Percentiles rank a stretch among this genome's conserved stretches.
phyloP scores from a whole-genome alignment of 2,888 invertebrate species.

The Harmothoe impar region DNA sequence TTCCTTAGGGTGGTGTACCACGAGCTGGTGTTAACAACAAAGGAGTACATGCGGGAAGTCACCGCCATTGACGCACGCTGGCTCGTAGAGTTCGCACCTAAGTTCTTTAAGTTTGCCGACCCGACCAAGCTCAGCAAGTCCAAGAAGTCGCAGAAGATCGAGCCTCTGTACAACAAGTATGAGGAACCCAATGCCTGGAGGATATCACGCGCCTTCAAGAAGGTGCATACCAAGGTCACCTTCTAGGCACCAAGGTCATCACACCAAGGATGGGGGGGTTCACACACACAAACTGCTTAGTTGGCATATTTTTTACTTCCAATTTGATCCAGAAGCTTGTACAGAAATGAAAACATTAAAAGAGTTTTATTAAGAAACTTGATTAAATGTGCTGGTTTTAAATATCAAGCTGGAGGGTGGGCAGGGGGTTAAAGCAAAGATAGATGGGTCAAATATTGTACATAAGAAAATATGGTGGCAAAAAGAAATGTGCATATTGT shows the following conservation, averaged over 20 bases:
- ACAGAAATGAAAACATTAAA: no score
- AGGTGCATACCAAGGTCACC: slow-evolving; percentile 83
- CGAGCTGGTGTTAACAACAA: slow-evolving; percentile 98
- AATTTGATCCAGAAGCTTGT: no score
- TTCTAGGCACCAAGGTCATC: no score
- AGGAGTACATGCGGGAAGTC: slow-evolving; percentile 99
- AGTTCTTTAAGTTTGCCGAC: slow-evolving; percentile 99
- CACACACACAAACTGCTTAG: background rate
- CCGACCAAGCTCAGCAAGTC: slow-evolving; percentile 99
- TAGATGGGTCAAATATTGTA: no score
- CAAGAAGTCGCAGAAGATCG: slow-evolving; percentile 98
- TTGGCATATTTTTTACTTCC: no score
- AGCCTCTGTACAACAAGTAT: slow-evolving; percentile 99
- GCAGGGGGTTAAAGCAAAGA: no score
- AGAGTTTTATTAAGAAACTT: no score
- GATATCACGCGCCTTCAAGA: slow-evolving; percentile 88
- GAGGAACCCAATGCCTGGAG: slow-evolving; percentile 99
- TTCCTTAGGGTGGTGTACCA: slow-evolving; percentile 96
- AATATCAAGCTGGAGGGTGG: no score
- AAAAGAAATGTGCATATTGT: no score
- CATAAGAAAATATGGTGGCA: no score
- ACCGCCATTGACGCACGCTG: slow-evolving; percentile 86
- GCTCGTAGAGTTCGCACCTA: slow-evolving; percentile 99
- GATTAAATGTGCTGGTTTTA: no score
- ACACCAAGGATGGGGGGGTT: no score